Evolutionary conservation across 2,888 invertebrate genomes (phyloP).

Genomic region (Merodon equestris): DNA sequence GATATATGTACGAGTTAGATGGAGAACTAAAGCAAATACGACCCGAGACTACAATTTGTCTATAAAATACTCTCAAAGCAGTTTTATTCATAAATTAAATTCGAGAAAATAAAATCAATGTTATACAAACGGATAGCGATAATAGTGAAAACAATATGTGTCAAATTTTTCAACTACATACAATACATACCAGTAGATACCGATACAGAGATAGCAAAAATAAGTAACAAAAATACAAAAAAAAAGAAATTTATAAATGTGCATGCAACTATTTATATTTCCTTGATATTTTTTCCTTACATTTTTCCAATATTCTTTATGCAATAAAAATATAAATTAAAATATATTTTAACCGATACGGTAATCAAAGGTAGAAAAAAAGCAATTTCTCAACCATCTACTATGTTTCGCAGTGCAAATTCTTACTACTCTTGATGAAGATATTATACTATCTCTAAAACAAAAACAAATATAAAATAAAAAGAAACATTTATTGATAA

Average conservation of each 20-base stretch:
- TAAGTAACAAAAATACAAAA: neutral
- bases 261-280: conserved; percentile 46
- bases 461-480: too few relatives aligned
- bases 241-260: conserved; percentile 32
- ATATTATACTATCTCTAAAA: too few relatives aligned
- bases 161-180: conserved; percentile 52
- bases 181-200: too few relatives aligned
- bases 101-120: conserved; percentile 19
- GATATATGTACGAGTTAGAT: conserved; percentile 25
- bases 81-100: neutral
- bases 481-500: neutral
- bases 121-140: conserved; percentile 41
- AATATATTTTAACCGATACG: conserved; percentile 26
- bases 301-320: conserved; percentile 1
- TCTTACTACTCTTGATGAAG: conserved; percentile 19
- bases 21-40: conserved; percentile 10
- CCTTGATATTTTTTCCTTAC: too few relatives aligned
- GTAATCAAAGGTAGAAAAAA: conserved; percentile 1
- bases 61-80: too few relatives aligned
- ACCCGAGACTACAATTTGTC: conserved; percentile 40
- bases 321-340: conserved; percentile 4
- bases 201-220: too few relatives aligned
- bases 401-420: conserved; percentile 52
- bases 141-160: conserved; percentile 51
- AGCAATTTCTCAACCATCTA: conserved; percentile 35